Evolutionary conservation across 2,113 vertebrate species (phyloP).

Genomic region (Willisornis vidua): DNA sequence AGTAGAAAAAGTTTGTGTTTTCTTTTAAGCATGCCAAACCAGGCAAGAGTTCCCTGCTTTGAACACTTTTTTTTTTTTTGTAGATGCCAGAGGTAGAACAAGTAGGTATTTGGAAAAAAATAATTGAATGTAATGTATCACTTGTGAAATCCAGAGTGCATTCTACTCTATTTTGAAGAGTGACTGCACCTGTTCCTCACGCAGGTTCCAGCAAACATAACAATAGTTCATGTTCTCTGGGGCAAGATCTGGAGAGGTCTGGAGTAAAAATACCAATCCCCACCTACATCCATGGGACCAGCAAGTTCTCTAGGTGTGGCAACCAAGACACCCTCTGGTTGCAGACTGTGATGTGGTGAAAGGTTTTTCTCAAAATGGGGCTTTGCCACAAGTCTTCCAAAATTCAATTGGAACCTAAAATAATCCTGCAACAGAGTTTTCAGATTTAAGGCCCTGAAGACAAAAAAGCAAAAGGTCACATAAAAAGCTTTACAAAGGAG

Average conservation of each 20-base stretch:
- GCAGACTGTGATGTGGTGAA: neutral
- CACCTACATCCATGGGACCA: neutral
- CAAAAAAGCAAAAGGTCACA: neutral
- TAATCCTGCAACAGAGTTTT: neutral
- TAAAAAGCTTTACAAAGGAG: neutral
- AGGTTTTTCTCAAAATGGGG: neutral
- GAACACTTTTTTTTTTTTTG: neutral
- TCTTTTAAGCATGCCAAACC: neutral
- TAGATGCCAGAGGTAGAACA: neutral
- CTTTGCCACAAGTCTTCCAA: neutral
- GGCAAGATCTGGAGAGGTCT: neutral
- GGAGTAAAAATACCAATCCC: neutral
- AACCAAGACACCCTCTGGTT: neutral
- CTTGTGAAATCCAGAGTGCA: neutral
- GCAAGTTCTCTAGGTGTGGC: neutral
- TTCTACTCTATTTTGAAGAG: neutral
- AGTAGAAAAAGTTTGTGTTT: neutral
- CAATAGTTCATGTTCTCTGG: neutral
- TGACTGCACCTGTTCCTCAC: neutral
- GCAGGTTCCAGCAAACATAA: neutral
- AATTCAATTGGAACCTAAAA: neutral
- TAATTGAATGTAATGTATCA: rapidly evolving
- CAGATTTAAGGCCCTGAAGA: neutral
- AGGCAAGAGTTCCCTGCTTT: neutral
- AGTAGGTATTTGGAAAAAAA: neutral